phyloP scores from a whole-genome alignment of 1,140 invertebrate species.

The Apocrypta bakeri region DNA sequence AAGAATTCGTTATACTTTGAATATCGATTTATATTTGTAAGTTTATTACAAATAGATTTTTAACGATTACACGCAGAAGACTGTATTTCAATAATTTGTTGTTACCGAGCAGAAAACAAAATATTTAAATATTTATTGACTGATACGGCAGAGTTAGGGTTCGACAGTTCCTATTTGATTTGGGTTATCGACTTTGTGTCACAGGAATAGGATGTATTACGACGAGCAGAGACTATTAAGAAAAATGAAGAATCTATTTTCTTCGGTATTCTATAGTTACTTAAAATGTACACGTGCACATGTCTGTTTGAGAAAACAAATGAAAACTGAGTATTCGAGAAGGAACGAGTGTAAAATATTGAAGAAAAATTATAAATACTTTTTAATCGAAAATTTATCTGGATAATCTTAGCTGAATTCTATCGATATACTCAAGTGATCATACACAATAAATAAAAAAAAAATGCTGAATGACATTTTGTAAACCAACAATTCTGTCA shows the following conservation, averaged over 20 bases:
- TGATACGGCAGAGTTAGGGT: conserved; percentile 16
- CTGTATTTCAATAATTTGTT: neutral
- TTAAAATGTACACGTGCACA: conserved; percentile 9
- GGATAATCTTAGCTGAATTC: neutral
- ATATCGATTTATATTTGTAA: neutral
- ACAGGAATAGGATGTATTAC: neutral
- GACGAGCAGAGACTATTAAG: neutral
- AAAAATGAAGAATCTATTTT: conserved; percentile 34
- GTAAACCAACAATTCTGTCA: too few species aligned
- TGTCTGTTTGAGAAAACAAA: neutral
- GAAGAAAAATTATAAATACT: neutral
- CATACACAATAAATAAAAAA: too few species aligned
- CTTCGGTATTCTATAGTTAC: conserved; percentile 21
- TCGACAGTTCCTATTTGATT: conserved; percentile 37
- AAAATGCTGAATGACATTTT: too few species aligned
- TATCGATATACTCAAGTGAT: neutral
- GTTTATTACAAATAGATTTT: too few species aligned
- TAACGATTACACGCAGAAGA: too few species aligned
- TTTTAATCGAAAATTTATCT: too few species aligned
- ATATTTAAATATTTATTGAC: neutral
- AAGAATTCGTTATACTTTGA: neutral
- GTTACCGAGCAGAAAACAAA: neutral
- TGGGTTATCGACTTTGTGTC: neutral
- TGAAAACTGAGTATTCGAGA: neutral
- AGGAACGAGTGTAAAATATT: neutral